These are phyloP conservation scores for Andrena fulva DNA, from an alignment of 2,888 invertebrate species.

Conservation along the genomic window DNA sequence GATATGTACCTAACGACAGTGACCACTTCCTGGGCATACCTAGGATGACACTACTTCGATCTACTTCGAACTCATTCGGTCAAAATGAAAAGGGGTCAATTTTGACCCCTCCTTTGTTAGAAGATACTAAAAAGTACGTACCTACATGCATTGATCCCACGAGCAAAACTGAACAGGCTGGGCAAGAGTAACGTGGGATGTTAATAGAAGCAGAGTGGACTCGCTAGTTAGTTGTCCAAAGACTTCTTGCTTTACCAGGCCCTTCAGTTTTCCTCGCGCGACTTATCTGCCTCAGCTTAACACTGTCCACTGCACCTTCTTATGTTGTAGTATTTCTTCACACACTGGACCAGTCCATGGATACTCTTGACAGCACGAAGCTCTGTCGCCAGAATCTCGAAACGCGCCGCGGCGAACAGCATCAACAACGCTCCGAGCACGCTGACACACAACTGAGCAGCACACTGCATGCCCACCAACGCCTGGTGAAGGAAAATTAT, in stretches of 20 bases:
- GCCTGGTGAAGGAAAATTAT: conserved; percentile 11
- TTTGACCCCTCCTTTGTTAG: too few relatives aligned
- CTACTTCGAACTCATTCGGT: not conserved
- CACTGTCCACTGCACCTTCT: conserved; percentile 4
- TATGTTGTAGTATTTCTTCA: not conserved
- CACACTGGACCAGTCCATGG: not conserved
- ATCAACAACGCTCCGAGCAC: conserved; percentile 14
- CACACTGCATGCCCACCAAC: not conserved
- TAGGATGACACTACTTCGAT: not conserved
- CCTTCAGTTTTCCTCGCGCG: too few relatives aligned
- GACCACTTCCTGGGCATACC: conserved; percentile 9
- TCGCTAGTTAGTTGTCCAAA: too few relatives aligned
- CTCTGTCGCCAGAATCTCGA: conserved; percentile 15
- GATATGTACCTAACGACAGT: conserved; percentile 8
- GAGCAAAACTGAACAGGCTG: too few relatives aligned
- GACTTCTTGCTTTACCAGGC: not conserved
- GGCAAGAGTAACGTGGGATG: too few relatives aligned
- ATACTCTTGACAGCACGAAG: not conserved
- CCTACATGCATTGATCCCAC: too few relatives aligned
- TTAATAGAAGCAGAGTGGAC: too few relatives aligned
- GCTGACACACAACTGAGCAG: not conserved
- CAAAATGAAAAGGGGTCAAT: not conserved
- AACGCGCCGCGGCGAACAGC: conserved; percentile 5
- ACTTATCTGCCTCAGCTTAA: too few relatives aligned
- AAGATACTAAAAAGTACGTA: too few relatives aligned